Conservation (phyloP, 2,113 vertebrate genomes). For the Reinhardtius hippoglossoides region DNA sequence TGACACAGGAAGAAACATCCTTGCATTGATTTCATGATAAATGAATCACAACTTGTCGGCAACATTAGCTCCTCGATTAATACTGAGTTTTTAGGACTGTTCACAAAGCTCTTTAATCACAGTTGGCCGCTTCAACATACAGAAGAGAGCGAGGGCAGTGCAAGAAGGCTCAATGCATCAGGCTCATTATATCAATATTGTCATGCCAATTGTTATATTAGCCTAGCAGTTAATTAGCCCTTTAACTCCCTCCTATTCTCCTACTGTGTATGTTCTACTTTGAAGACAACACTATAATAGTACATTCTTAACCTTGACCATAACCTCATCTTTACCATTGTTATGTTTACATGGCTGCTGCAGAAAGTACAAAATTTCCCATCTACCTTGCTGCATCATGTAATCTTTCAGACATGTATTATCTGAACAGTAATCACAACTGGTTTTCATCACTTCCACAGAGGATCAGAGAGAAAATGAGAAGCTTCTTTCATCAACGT, state of each 20-base stretch:
- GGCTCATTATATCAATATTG: background rate
- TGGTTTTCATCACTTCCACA: background rate
- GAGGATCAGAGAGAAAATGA: background rate
- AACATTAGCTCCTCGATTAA: background rate
- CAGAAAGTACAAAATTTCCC: background rate
- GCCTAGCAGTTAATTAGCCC: background rate
- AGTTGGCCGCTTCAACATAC: no score
- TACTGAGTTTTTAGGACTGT: no score
- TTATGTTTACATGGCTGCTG: slow-evolving; percentile 5
- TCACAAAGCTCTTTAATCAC: no score
- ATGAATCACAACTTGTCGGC: background rate
- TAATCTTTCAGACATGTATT: background rate
- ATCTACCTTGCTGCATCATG: background rate
- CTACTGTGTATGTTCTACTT: background rate
- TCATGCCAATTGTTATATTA: background rate
- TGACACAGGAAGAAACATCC: background rate
- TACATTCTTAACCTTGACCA: background rate
- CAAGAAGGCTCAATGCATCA: background rate
- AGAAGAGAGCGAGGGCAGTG: no score
- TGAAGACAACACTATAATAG: background rate
- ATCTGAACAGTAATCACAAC: background rate
- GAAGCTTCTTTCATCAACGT: background rate
- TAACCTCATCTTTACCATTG: background rate
- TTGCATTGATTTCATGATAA: background rate
- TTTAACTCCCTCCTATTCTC: no score